phyloP scores from a whole-genome alignment of 2,113 vertebrate genomes.

The Microcebus tavaratra region DNA sequence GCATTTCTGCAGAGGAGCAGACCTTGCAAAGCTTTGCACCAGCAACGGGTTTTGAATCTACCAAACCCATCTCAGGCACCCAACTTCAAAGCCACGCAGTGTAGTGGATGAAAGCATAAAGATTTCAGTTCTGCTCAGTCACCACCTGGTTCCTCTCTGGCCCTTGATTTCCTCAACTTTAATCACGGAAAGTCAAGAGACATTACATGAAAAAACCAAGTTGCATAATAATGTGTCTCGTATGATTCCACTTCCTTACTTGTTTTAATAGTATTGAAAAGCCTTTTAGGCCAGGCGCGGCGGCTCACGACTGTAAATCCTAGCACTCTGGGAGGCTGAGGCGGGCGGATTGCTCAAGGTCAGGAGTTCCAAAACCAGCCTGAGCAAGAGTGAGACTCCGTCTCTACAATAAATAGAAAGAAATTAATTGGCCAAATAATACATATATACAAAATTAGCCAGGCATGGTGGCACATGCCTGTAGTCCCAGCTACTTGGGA shows the following conservation, averaged over 20 bases:
- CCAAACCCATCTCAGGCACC: neutral
- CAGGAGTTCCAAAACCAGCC: no score
- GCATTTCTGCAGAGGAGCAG: neutral
- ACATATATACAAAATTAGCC: no score
- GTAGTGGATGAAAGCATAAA: neutral
- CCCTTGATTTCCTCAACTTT: neutral
- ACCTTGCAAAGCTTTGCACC: neutral
- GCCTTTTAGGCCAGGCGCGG: no score
- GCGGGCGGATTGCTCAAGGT: no score
- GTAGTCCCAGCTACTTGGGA: no score
- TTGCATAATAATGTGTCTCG: neutral
- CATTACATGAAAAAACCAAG: neutral
- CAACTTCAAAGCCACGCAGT: neutral
- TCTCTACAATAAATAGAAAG: no score
- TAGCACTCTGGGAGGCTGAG: no score
- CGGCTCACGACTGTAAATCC: no score
- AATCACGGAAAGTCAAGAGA: neutral
- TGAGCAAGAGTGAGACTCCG: no score
- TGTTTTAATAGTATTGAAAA: neutral
- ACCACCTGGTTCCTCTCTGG: neutral
- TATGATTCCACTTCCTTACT: neutral
- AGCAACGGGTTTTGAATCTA: neutral
- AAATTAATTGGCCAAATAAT: no score
- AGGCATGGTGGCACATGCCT: no score
- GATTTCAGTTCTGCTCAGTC: neutral